Evolutionary conservation across 2,113 vertebrate species (phyloP), one percentile per base, ranked within the genome.

Genomic region (Saccopteryx leptura): DNA sequence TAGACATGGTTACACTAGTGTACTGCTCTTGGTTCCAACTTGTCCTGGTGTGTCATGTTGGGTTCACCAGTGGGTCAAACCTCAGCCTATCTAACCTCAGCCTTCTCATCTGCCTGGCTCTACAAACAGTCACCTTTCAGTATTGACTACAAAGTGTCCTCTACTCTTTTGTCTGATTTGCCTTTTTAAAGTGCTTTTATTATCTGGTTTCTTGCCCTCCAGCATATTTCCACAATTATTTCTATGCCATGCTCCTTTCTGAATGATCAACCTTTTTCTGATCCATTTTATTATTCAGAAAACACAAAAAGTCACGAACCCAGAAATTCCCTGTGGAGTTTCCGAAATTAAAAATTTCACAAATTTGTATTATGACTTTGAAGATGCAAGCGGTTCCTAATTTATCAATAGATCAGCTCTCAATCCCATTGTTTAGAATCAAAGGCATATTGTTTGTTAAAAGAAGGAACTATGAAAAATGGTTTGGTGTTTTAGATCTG

Each of bases 301-400:
- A 93, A 46, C 52, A 74, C 39, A 85, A 80, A 52, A 93, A 84
- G 17, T n/a, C 33, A 54, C 7, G 21, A 89, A 75, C 5, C 6
- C n/a, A 21, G 13, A 31, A n/a, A 58, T n/a, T 86, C 31, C n/a
- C 58, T 63, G 18, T 58, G 60, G 19, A 50, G 24, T 52, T 81
- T 76, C 14, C 33, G 31, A 66, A 90, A 66, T 84, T 69, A 52
- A 75, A 63, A 66, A 74, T 31, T 65, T 28, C 46, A 78, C 31
- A 63, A 13, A 65, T 79, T 88, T 61, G 9, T 33, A 9, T 78
- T 78, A 7, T 80, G 52, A 78, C 11, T 23, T 31, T 39, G 56
- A 91, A 90, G 52, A 94, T 58, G 79, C 81, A 50, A 19, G 17
- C 26, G 65, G 74, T 54, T 90, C 8, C 72, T 87, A 63, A 75